Conservation (phyloP, 2,113 vertebrate genomes). For the Asarcornis scutulata region DNA sequence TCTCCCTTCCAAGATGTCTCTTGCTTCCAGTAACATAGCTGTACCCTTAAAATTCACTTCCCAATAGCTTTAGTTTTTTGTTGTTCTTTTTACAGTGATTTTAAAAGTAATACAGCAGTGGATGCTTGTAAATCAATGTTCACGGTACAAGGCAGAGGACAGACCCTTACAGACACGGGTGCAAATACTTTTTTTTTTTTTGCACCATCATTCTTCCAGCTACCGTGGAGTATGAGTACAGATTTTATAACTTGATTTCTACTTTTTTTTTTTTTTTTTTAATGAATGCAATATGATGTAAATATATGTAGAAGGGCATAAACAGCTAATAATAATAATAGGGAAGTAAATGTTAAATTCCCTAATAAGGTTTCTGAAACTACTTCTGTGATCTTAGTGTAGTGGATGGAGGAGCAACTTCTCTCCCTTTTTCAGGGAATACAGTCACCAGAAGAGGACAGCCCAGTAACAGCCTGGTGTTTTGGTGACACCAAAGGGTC, state of each 20-base stretch:
- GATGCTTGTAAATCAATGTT: not conserved
- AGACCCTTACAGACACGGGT: rapidly evolving
- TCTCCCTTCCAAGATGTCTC: not conserved
- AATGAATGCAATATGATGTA: not conserved
- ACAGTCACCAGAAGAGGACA: rapidly evolving
- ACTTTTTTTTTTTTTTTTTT: not conserved
- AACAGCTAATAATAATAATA: not conserved
- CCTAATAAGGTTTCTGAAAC: not conserved
- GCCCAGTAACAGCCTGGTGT: not conserved
- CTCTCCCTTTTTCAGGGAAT: not conserved
- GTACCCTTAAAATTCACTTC: not conserved
- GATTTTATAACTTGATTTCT: not conserved
- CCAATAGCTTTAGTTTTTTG: not conserved
- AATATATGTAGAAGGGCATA: not conserved
- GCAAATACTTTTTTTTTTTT: not conserved
- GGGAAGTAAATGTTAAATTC: not conserved
- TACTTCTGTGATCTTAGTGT: not conserved
- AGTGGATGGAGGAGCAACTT: not conserved
- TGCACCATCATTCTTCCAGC: not conserved
- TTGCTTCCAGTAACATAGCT: not conserved
- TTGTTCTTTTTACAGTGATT: not conserved
- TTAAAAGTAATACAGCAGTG: not conserved
- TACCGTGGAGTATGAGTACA: rapidly evolving
- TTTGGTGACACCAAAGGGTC: not conserved
- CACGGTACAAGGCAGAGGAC: not conserved